Evolutionary conservation across 2,888 invertebrate species (phyloP).

Genomic region (Saturnia pavonia): DNA sequence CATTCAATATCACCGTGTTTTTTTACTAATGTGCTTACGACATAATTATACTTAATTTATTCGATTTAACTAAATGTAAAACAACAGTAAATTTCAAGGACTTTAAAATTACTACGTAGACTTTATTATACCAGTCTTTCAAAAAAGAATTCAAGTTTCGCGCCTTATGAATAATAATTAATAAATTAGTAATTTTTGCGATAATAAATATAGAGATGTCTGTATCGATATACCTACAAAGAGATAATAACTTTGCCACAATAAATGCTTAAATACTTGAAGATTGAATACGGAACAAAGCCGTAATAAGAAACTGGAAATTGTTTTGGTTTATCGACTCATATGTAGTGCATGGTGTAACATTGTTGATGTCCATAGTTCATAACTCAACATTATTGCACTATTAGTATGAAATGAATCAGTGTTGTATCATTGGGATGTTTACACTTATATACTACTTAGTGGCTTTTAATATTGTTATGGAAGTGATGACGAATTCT

Average conservation of each 20-base stretch:
- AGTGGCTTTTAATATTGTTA: constrained; percentile 1
- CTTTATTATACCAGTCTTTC: too few relatives aligned
- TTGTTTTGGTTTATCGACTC: background rate
- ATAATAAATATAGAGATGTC: background rate
- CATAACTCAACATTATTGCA: background rate
- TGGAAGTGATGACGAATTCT: background rate
- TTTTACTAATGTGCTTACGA: too few relatives aligned
- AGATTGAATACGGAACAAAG: too few relatives aligned
- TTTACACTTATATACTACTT: background rate
- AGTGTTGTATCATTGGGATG: constrained; percentile 5
- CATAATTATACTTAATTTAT: too few relatives aligned
- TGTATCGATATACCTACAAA: background rate
- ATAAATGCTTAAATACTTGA: background rate
- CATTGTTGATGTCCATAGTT: constrained; percentile 8
- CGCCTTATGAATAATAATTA: background rate
- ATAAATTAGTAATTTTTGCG: background rate
- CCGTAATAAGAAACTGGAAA: constrained; percentile 9
- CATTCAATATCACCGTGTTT: too few relatives aligned
- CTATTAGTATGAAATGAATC: background rate
- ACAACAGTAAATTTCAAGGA: too few relatives aligned
- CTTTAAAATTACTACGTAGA: too few relatives aligned
- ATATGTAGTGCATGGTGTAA: background rate
- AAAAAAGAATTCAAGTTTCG: too few relatives aligned
- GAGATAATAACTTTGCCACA: background rate
- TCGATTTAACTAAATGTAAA: too few relatives aligned